Conservation (phyloP, 2,797 vertebrate species). For the Novumbra hubbsi region DNA sequence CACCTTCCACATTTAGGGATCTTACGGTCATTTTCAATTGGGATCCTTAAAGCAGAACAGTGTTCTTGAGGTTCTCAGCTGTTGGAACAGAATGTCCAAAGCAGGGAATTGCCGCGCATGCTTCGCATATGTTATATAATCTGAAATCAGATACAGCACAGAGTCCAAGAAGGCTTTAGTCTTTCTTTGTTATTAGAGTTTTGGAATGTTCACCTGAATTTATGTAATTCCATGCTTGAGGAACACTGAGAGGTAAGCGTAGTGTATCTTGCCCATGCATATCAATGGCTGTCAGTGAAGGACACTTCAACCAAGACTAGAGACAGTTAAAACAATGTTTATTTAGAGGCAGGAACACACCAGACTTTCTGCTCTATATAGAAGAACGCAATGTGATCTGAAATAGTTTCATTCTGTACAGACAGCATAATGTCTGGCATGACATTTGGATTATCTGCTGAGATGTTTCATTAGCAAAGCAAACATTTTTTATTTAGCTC, state of each 20-base stretch:
- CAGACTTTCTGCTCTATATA: background rate
- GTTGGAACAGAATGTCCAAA: slow-evolving; percentile 44
- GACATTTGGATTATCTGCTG: background rate
- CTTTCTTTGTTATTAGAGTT: slow-evolving; percentile 9
- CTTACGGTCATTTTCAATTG: background rate
- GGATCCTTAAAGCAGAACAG: background rate
- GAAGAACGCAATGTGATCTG: background rate
- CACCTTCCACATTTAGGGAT: slow-evolving; percentile 1
- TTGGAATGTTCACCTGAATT: slow-evolving; percentile 20
- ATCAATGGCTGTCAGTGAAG: background rate
- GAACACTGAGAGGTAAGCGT: background rate
- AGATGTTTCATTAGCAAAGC: background rate
- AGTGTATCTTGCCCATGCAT: background rate
- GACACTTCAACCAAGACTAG: background rate
- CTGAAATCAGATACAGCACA: slow-evolving; percentile 9
- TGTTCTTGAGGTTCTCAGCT: slow-evolving; percentile 4
- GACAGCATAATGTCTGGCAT: background rate
- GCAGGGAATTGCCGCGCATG: slow-evolving; percentile 11
- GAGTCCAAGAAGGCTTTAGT: slow-evolving; percentile 7
- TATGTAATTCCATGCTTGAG: slow-evolving; percentile 14
- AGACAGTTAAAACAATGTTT: background rate
- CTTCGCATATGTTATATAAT: slow-evolving; percentile 28
- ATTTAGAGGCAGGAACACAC: background rate
- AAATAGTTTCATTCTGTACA: background rate
- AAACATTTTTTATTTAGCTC: background rate